phyloP scores from a whole-genome alignment of 2,888 invertebrate genomes.

The Venusia cambrica region DNA sequence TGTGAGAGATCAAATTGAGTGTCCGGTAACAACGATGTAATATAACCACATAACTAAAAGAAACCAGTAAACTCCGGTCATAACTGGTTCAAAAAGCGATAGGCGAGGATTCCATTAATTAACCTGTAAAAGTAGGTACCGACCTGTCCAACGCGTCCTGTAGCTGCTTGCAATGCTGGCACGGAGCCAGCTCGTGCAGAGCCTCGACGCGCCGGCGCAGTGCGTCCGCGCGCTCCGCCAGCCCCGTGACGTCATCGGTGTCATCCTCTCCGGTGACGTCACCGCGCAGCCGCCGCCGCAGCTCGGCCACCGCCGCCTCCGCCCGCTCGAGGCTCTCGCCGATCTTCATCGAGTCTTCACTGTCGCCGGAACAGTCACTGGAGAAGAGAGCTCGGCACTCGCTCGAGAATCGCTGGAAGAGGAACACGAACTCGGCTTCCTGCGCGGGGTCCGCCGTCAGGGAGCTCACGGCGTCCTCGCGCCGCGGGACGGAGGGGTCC shows the following conservation, averaged over 20 bases:
- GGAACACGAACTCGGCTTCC: slow-evolving; percentile 85
- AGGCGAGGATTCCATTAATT: no score
- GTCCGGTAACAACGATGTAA: no score
- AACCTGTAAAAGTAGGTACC: neutral
- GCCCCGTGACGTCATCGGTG: slow-evolving; percentile 26
- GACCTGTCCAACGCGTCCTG: slow-evolving; percentile 79
- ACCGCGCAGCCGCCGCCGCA: slow-evolving; percentile 55
- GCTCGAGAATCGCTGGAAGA: slow-evolving; percentile 83
- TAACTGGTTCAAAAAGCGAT: no score
- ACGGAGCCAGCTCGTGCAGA: slow-evolving; percentile 72
- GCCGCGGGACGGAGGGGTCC: slow-evolving; percentile 40
- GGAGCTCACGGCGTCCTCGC: slow-evolving; percentile 63
- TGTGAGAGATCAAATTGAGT: no score
- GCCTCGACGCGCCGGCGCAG: slow-evolving; percentile 72
- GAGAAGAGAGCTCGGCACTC: slow-evolving; percentile 83
- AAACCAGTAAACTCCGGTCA: no score
- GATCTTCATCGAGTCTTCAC: slow-evolving; percentile 80
- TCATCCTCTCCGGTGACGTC: slow-evolving; percentile 25
- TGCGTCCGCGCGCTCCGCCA: slow-evolving; percentile 62
- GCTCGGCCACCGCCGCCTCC: slow-evolving; percentile 68
- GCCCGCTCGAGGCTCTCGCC: slow-evolving; percentile 76
- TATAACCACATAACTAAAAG: no score
- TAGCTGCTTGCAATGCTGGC: slow-evolving; percentile 76
- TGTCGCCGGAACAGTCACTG: slow-evolving; percentile 79
- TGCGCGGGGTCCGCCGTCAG: slow-evolving; percentile 80